Evolutionary conservation across 2,888 invertebrate genomes (phyloP).

Genomic region (Penaeus monodon): DNA sequence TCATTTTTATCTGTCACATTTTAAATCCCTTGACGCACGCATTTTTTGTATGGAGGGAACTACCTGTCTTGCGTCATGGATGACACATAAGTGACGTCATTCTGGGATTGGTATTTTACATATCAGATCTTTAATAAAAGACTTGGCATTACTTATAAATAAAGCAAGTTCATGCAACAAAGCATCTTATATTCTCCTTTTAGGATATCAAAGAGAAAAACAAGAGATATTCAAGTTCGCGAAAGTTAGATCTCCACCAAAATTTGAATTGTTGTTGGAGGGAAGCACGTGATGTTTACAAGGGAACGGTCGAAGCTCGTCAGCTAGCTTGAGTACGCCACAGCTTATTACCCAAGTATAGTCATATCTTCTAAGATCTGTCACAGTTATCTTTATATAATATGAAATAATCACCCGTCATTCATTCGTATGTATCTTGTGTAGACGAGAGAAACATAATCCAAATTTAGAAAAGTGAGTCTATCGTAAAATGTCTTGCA

Average conservation of each 20-base stretch:
- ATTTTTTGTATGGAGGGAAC: not conserved
- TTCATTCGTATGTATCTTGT: not conserved
- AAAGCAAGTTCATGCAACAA: not conserved
- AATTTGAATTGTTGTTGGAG: slow-evolving; percentile 20
- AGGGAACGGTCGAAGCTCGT: slow-evolving; percentile 28
- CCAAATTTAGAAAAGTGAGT: slow-evolving; percentile 26
- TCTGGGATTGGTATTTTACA: not conserved
- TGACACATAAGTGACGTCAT: slow-evolving; percentile 8
- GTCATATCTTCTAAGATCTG: too few species aligned
- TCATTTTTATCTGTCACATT: too few species aligned
- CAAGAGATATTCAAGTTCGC: not conserved
- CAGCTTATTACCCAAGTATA: not conserved
- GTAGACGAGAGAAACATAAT: not conserved
- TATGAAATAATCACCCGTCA: not conserved
- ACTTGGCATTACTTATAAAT: not conserved
- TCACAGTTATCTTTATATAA: not conserved
- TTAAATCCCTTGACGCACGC: too few species aligned
- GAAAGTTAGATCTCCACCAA: slow-evolving; percentile 22
- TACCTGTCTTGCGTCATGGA: slow-evolving; percentile 7
- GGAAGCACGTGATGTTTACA: slow-evolving; percentile 57
- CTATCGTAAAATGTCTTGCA: slow-evolving; percentile 39
- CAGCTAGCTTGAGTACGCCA: slow-evolving; percentile 10
- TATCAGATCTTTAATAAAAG: not conserved
- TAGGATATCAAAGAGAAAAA: not conserved
- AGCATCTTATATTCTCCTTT: not conserved